Evolutionary conservation across 2,888 invertebrate genomes (phyloP).

Genomic region (Automeris io): DNA sequence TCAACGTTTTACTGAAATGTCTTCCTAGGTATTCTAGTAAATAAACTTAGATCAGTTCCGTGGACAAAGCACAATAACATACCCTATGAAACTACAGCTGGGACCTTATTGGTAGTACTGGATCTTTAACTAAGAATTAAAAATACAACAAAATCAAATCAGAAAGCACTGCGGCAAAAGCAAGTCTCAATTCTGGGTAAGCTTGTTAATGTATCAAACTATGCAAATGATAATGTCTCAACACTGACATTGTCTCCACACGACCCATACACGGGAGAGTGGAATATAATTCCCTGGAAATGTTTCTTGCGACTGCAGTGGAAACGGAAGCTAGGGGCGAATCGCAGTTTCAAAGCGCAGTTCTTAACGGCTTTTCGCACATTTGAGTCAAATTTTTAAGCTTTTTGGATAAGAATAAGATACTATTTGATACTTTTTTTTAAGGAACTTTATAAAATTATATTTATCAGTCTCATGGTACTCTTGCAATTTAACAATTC

Average conservation of each 20-base stretch:
- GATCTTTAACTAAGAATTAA: no score
- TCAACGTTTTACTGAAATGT: no score
- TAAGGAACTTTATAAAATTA: no score
- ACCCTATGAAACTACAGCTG: no score
- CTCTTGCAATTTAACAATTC: no score
- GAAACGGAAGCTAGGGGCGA: slow-evolving; percentile 37
- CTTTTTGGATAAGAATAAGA: no score
- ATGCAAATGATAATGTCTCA: slow-evolving; percentile 27
- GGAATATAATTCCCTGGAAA: slow-evolving; percentile 54
- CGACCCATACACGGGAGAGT: slow-evolving; percentile 12
- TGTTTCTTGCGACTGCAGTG: slow-evolving; percentile 50
- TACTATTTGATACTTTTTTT: no score
- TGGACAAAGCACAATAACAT: no score
- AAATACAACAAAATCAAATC: not conserved
- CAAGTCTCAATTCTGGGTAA: slow-evolving; percentile 17
- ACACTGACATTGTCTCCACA: slow-evolving; percentile 5
- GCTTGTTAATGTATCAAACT: slow-evolving; percentile 19
- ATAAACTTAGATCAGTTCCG: no score
- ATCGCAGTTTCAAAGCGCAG: not conserved
- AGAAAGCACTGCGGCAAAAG: slow-evolving; percentile 6
- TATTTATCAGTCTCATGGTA: no score
- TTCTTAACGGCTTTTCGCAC: not conserved
- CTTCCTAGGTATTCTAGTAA: no score
- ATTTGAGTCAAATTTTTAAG: slow-evolving; percentile 1
- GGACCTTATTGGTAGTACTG: no score